Evolutionary conservation across 2,797 vertebrate genomes (phyloP).

Genomic region (Pangasius macronema): DNA sequence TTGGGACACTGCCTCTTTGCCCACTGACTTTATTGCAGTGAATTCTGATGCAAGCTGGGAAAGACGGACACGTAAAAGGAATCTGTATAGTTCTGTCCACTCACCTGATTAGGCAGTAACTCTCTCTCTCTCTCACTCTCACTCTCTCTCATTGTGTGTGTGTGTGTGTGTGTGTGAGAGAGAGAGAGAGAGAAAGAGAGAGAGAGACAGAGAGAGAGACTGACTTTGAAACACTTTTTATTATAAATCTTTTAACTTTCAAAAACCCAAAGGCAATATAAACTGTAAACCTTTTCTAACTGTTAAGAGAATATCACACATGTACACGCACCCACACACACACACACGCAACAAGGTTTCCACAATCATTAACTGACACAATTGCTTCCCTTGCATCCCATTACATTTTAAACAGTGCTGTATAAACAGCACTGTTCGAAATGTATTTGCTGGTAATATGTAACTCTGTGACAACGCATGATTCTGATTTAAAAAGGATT

Average conservation of each 20-base stretch:
- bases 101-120: conserved; percentile 22
- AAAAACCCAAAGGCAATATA: neutral
- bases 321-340: neutral
- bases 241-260: neutral
- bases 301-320: neutral
- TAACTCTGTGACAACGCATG: neutral
- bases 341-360: neutral
- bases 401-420: conserved; percentile 15
- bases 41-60: conserved; percentile 28
- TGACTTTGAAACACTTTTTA: neutral
- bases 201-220: neutral
- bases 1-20: conserved; percentile 2
- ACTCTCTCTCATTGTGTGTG: too few relatives aligned
- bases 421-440: conserved; percentile 23
- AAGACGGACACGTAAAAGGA: neutral
- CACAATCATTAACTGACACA: neutral
- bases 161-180: neutral
- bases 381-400: neutral
- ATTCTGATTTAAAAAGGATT: neutral
- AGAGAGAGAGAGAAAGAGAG: neutral
- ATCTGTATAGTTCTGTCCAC: neutral
- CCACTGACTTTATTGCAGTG: neutral
- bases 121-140: neutral
- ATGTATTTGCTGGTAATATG: neutral
- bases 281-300: neutral